Percentiles rank a stretch among this genome's conserved stretches.
phyloP scores from a whole-genome alignment of 2,797 vertebrate species.

The Cyprinodon diabolis region DNA sequence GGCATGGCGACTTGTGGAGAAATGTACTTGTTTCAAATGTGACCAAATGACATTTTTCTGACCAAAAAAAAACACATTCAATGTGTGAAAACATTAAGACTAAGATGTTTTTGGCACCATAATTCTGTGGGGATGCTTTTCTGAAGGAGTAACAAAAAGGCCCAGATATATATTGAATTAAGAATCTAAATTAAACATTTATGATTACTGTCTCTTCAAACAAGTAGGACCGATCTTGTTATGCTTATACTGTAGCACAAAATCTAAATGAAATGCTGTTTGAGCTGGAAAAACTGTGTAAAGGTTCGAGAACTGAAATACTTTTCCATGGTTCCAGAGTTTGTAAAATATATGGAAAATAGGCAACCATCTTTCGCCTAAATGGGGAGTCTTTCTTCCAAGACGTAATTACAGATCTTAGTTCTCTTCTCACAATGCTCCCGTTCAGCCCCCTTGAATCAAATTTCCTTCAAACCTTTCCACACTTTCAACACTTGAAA shows the following conservation, averaged over 20 bases:
- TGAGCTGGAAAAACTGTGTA: background rate
- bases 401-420: background rate
- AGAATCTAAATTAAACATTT: background rate
- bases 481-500: slow-evolving; percentile 52
- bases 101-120: background rate
- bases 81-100: background rate
- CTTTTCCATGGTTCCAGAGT: background rate
- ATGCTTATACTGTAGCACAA: background rate
- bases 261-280: background rate
- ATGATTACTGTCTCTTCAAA: slow-evolving; percentile 1
- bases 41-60: background rate
- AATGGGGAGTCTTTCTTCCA: background rate
- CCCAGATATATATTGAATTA: background rate
- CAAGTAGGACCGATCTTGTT: background rate
- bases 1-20: background rate
- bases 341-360: background rate
- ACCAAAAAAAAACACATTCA: background rate
- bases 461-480: slow-evolving; percentile 44
- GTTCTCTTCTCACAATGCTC: slow-evolving; percentile 19
- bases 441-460: slow-evolving; percentile 37
- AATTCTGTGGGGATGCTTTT: background rate
- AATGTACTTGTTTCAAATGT: background rate
- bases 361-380: background rate
- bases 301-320: background rate
- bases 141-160: background rate